A percentile compares a stretch with the other conserved stretches of the same genome.
Conservation (phyloP, 2,888 invertebrate species). For the Nephrotoma appendiculata region DNA sequence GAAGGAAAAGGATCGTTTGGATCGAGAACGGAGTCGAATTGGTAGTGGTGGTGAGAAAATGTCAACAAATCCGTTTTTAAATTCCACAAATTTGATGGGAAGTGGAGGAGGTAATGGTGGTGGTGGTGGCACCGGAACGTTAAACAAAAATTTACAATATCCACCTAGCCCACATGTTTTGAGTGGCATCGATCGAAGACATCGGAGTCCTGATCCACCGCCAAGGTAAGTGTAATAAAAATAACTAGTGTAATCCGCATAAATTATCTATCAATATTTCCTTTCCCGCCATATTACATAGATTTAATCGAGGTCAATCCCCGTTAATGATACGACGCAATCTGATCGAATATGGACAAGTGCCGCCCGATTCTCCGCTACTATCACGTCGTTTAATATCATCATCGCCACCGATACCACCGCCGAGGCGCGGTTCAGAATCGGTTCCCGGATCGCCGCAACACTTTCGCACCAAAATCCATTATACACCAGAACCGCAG, state of each 20-base stretch:
- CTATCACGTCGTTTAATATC: slow-evolving; percentile 39
- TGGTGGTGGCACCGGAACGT: slow-evolving; percentile 2
- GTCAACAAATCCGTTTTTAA: slow-evolving; percentile 10
- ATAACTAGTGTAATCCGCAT: neutral
- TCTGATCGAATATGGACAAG: slow-evolving; percentile 36
- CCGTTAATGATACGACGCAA: slow-evolving; percentile 44
- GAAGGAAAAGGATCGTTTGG: slow-evolving; percentile 6
- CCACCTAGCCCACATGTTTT: slow-evolving; percentile 22
- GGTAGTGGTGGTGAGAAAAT: neutral
- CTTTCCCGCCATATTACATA: slow-evolving; percentile 10
- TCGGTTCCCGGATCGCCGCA: slow-evolving; percentile 57
- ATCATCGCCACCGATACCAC: slow-evolving; percentile 33
- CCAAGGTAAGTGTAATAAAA: slow-evolving; percentile 25
- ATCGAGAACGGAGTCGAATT: neutral
- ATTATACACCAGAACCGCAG: slow-evolving; percentile 43
- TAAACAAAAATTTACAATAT: slow-evolving; percentile 10
- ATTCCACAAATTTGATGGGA: slow-evolving; percentile 6
- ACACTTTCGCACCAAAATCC: slow-evolving; percentile 45
- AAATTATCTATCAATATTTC: slow-evolving; percentile 7
- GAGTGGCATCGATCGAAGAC: slow-evolving; percentile 26
- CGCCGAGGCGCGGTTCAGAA: slow-evolving; percentile 45
- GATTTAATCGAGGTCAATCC: slow-evolving; percentile 32
- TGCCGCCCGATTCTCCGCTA: slow-evolving; percentile 35
- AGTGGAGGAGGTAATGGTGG: neutral
- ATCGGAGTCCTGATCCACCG: slow-evolving; percentile 46